phyloP scores from a whole-genome alignment of 2,888 invertebrate genomes.

The Ephialtes manifestator region DNA sequence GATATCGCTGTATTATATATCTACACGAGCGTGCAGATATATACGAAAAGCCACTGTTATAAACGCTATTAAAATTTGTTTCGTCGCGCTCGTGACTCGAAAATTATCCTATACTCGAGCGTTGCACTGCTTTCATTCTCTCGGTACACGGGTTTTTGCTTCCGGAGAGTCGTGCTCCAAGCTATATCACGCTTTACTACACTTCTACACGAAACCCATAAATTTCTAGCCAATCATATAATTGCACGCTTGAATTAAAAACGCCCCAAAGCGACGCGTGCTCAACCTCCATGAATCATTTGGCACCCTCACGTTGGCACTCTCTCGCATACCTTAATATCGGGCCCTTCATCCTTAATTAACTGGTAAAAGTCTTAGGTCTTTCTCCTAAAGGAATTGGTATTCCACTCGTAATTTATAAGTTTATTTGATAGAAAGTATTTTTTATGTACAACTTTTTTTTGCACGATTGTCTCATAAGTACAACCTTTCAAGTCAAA shows the following conservation, averaged over 20 bases:
- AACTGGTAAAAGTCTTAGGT: slow-evolving; percentile 57
- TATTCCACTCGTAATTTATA: slow-evolving; percentile 33
- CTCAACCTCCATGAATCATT: slow-evolving; percentile 56
- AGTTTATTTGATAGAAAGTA: not conserved
- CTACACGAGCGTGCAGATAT: slow-evolving; percentile 7
- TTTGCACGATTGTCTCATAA: not conserved
- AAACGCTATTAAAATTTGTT: slow-evolving; percentile 66
- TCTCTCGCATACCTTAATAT: slow-evolving; percentile 17
- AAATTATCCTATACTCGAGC: slow-evolving; percentile 63
- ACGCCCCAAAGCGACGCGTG: slow-evolving; percentile 69
- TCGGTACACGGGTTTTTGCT: slow-evolving; percentile 59
- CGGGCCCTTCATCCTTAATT: slow-evolving; percentile 51
- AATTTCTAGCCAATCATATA: slow-evolving; percentile 73
- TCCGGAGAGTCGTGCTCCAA: slow-evolving; percentile 39
- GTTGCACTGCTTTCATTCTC: slow-evolving; percentile 19
- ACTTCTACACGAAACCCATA: slow-evolving; percentile 71
- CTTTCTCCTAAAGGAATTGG: slow-evolving; percentile 22
- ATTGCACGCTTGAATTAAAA: slow-evolving; percentile 72
- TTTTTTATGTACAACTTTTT: not conserved
- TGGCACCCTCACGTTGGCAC: slow-evolving; percentile 13
- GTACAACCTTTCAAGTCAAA: not conserved
- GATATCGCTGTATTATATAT: slow-evolving; percentile 48
- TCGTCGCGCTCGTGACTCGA: slow-evolving; percentile 72
- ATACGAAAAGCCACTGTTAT: slow-evolving; percentile 46
- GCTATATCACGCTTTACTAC: slow-evolving; percentile 60